A percentile compares a stretch with the other conserved stretches of the same genome.
Evolutionary conservation across 2,113 vertebrate species (phyloP).

Genomic region (Cyrtonyx montezumae): DNA sequence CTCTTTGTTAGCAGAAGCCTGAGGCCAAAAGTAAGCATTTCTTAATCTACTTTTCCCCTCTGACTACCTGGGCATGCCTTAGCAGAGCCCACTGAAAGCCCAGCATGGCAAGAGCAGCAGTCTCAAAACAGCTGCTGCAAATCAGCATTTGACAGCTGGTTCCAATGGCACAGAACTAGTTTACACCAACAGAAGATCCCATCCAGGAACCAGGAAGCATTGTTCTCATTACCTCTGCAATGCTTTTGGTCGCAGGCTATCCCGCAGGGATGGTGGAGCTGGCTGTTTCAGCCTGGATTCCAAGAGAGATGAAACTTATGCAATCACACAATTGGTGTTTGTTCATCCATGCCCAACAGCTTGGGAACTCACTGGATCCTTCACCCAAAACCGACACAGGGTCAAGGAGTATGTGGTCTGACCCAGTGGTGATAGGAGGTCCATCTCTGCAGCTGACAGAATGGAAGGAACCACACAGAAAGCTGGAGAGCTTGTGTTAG

Average conservation of each 20-base stretch:
- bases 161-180: slow-evolving; percentile 1
- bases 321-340: neutral
- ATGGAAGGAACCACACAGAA: neutral
- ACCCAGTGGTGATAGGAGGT: neutral
- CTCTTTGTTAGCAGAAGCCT: neutral
- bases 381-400: neutral
- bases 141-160: neutral
- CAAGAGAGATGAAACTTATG: neutral
- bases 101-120: accelerated
- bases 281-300: neutral
- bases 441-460: neutral
- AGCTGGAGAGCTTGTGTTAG: neutral
- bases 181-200: neutral
- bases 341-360: neutral
- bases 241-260: neutral
- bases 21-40: neutral
- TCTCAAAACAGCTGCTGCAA: neutral
- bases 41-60: neutral
- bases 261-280: neutral
- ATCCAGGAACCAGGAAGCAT: neutral
- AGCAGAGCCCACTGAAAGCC: neutral
- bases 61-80: neutral
- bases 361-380: neutral
- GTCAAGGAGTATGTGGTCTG: neutral
- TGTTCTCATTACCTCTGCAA: slow-evolving; percentile 6